A percentile compares a stretch with the other conserved stretches of the same genome.
phyloP scores from a whole-genome alignment of 2,113 vertebrate species.

The Ciconia maguari region DNA sequence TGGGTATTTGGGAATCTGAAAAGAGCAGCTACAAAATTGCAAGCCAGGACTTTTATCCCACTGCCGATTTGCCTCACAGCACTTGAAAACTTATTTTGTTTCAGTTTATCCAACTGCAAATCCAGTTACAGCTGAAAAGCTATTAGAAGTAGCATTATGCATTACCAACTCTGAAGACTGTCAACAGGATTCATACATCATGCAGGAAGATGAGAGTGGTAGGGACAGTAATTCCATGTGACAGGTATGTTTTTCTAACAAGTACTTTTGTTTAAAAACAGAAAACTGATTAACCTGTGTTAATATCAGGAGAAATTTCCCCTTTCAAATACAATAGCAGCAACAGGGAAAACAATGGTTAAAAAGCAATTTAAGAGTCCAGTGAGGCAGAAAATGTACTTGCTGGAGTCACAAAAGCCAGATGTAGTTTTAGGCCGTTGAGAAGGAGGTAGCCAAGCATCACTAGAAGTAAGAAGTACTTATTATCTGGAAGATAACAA shows the following conservation, averaged over 20 bases:
- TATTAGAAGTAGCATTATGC: not conserved
- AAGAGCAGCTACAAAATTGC: not conserved
- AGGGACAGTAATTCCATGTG: not conserved
- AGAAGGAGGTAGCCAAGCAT: not conserved
- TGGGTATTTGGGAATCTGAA: not conserved
- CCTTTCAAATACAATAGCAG: not conserved
- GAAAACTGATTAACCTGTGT: not conserved
- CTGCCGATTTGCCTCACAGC: not conserved
- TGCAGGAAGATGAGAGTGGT: not conserved
- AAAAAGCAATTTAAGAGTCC: not conserved
- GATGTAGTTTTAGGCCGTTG: not conserved
- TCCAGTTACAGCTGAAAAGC: not conserved
- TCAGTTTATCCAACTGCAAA: not conserved
- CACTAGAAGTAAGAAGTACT: not conserved
- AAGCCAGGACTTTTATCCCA: not conserved
- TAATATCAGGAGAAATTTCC: not conserved
- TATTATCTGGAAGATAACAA: not conserved
- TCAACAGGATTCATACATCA: not conserved
- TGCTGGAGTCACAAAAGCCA: not conserved
- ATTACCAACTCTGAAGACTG: not conserved
- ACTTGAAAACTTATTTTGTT: not conserved
- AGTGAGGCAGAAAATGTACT: not conserved
- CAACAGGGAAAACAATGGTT: not conserved
- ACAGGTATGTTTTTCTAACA: not conserved
- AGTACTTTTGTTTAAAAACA: not conserved